phyloP scores from a whole-genome alignment of 2,888 invertebrate genomes.

The Idaea biselata region DNA sequence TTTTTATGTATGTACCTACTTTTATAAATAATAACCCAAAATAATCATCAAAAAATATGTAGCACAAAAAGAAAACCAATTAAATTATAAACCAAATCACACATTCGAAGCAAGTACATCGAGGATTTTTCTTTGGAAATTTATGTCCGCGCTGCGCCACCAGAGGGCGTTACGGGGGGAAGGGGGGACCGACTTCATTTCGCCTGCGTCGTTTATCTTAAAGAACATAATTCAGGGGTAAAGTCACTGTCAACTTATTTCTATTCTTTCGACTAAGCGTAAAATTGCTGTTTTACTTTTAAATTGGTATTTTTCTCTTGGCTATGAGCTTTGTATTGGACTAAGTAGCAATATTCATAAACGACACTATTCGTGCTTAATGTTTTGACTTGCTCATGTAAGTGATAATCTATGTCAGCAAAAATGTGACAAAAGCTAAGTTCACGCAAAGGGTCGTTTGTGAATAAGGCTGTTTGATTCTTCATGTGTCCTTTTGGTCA shows the following conservation, averaged over 20 bases:
- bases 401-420: too few relatives aligned
- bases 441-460: too few relatives aligned
- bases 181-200: constrained; percentile 84
- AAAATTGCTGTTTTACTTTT: constrained; percentile 73
- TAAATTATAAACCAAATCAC: constrained; percentile 80
- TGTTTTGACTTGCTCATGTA: too few relatives aligned
- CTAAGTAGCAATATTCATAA: neutral
- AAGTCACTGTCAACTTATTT: constrained; percentile 82
- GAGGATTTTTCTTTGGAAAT: constrained; percentile 79
- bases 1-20: too few relatives aligned
- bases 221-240: constrained; percentile 83
- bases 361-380: too few relatives aligned
- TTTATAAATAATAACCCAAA: too few relatives aligned
- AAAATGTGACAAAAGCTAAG: too few relatives aligned
- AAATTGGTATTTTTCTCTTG: constrained; percentile 20
- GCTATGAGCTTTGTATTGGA: neutral
- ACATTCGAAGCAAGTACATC: constrained; percentile 71
- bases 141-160: constrained; percentile 69
- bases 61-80: constrained; percentile 50
- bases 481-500: too few relatives aligned
- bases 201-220: constrained; percentile 87
- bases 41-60: constrained; percentile 2
- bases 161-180: constrained; percentile 52
- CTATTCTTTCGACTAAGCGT: constrained; percentile 79
- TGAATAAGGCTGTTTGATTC: too few relatives aligned